Conservation (phyloP, 2,113 vertebrate genomes). For the Mirounga angustirostris region DNA sequence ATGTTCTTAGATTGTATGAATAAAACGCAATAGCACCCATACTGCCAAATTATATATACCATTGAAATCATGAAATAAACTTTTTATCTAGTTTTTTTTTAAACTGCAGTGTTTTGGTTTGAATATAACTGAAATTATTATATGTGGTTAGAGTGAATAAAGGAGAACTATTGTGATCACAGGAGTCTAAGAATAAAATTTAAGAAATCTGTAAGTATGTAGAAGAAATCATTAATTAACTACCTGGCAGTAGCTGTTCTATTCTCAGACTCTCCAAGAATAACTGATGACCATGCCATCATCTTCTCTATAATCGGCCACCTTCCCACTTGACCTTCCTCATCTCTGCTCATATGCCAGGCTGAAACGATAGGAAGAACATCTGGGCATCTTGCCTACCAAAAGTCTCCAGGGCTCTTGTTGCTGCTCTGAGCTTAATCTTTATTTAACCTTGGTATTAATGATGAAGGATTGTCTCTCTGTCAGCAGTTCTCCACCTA, state of each 20-base stretch:
- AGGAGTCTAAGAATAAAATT: not conserved
- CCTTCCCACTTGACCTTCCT: constrained; percentile 48
- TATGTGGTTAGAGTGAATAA: not conserved
- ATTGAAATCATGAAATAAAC: not conserved
- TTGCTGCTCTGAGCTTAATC: constrained; percentile 61
- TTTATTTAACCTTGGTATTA: constrained; percentile 76
- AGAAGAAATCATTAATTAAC: not conserved
- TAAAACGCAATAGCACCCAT: not conserved
- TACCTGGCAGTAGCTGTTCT: not conserved
- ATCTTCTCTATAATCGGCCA: not conserved
- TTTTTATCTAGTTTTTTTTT: not conserved
- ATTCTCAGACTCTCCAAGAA: not conserved
- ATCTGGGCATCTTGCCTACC: constrained; percentile 66
- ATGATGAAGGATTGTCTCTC: constrained; percentile 56
- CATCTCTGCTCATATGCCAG: constrained; percentile 30
- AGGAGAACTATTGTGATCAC: not conserved
- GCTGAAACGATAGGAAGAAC: not conserved
- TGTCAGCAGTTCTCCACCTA: constrained; percentile 55
- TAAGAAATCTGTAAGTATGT: not conserved
- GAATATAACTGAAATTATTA: not conserved
- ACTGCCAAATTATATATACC: not conserved
- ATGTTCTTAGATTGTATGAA: not conserved
- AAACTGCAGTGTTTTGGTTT: not conserved
- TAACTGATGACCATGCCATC: not conserved
- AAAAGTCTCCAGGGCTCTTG: constrained; percentile 44